Conservation (phyloP, 2,113 vertebrate species). For the Rhagologus leucostigma region DNA sequence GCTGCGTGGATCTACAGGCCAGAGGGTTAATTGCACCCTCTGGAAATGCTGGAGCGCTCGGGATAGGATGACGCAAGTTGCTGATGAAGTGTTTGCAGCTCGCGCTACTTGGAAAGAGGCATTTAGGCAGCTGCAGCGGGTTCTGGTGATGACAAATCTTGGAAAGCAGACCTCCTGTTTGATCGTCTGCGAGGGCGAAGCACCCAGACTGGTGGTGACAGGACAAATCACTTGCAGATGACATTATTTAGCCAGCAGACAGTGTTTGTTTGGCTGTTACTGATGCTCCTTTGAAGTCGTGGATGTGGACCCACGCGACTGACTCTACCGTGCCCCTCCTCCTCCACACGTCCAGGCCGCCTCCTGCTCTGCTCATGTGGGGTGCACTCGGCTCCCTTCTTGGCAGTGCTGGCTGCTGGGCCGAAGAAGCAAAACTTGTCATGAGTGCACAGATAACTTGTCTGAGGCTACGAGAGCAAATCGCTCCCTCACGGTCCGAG, state of each 20-base stretch:
- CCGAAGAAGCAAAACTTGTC: not conserved
- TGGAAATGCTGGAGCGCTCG: not conserved
- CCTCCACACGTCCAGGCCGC: rapidly evolving
- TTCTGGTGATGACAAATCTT: slow-evolving; percentile 40
- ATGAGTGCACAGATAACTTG: not conserved
- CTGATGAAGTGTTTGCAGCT: slow-evolving; percentile 23
- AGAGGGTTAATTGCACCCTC: slow-evolving; percentile 1
- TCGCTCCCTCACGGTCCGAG: rapidly evolving
- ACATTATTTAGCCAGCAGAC: slow-evolving; percentile 12
- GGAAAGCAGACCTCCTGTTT: slow-evolving; percentile 48
- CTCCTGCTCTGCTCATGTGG: not conserved
- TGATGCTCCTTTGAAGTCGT: slow-evolving; percentile 3
- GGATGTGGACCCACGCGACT: not conserved
- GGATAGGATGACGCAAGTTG: not conserved
- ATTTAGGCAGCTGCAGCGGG: slow-evolving; percentile 1
- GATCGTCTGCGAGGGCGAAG: slow-evolving; percentile 16
- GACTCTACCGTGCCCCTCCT: not conserved
- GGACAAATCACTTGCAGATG: slow-evolving; percentile 5
- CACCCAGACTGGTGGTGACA: slow-evolving; percentile 25
- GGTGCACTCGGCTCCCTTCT: not conserved
- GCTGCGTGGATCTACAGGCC: not conserved
- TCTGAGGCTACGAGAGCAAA: rapidly evolving
- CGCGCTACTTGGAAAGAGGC: not conserved
- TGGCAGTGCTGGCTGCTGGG: not conserved
- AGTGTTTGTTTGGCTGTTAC: slow-evolving; percentile 27